Conservation (phyloP, 2,113 vertebrate species). For the Thermophis baileyi region DNA sequence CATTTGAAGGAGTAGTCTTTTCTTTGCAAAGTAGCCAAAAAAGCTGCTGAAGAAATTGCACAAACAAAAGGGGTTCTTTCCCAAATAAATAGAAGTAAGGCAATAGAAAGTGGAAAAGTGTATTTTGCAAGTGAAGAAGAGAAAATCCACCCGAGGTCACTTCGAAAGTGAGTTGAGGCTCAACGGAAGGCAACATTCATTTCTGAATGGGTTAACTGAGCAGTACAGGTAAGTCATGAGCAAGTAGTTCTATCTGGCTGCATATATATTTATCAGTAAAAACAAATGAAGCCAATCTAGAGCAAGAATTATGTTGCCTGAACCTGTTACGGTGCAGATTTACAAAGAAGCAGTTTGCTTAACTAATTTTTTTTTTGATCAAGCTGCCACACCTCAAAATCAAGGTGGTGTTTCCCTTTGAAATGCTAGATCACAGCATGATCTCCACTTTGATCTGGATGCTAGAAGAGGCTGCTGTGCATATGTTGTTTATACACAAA, state of each 20-base stretch:
- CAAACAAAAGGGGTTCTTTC: neutral
- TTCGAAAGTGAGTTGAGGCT: neutral
- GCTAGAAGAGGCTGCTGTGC: neutral
- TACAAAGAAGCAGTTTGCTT: neutral
- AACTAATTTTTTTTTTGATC: too few relatives aligned
- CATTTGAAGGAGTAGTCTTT: neutral
- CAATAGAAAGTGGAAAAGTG: neutral
- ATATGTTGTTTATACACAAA: neutral
- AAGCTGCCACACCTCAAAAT: neutral
- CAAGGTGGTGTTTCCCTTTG: neutral
- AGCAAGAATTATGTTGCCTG: neutral
- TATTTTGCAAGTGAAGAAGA: neutral
- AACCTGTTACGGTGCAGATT: neutral
- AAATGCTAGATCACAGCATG: neutral
- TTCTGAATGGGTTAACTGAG: neutral
- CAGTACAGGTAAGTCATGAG: neutral
- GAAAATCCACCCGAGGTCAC: neutral
- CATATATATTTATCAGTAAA: neutral
- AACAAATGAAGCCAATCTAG: neutral
- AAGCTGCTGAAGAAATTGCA: neutral
- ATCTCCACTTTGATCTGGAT: neutral
- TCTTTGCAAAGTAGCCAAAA: neutral
- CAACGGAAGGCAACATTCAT: neutral
- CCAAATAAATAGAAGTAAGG: neutral
- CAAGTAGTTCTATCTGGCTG: neutral